Evolutionary conservation across 2,113 vertebrate species (phyloP), one percentile per base, ranked within the genome.

Genomic region (Cricetomys ansorgei): DNA sequence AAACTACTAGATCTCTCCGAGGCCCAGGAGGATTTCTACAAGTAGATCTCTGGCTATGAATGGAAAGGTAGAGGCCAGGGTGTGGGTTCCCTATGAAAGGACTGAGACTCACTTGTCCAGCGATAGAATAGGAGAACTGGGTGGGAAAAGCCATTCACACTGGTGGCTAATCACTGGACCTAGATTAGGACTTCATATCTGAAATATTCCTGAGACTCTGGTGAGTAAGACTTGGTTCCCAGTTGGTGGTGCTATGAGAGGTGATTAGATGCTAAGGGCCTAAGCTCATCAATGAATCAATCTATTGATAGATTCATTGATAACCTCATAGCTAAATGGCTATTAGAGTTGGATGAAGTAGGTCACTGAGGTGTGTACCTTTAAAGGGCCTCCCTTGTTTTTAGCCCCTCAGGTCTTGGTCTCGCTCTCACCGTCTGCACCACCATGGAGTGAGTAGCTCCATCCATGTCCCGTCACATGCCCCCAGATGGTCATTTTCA

Each of bases 401-500:
- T 1, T 8, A 48, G 34, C 45, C 59, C 8, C 21, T 48, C 8
- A 12, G 1, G 4, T 65, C 29, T 90, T n/a, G 31, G 3, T 53
- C 40, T 37, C 4, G 37, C 40, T 43, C 31, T 77, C 43, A 64
- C 40, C 1, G 10, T 29, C 17, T 16, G 7, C 3, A 27, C 57
- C 34, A 40, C 59, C 16, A 7, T 21, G 43, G 34, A n/a, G 11
- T 48, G 31, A 50, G 10, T 34, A 19, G 83, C 62, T 67, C 31
- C n/a, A n/a, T n/a, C n/a, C n/a, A n/a, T 37, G 16, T n/a, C 12
- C 37, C 3, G 0, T 23, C 10, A 5, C 19, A 23, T 12, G 34
- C 5, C 29, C 59, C 40, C 59, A 34, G 25, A 45, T 45, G 43
- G 10, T 67, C 43, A 37, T 34, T 11, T 45, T 69, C 64, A 13